phyloP scores from a whole-genome alignment of 2,888 invertebrate genomes.

The Buathra laborator region DNA sequence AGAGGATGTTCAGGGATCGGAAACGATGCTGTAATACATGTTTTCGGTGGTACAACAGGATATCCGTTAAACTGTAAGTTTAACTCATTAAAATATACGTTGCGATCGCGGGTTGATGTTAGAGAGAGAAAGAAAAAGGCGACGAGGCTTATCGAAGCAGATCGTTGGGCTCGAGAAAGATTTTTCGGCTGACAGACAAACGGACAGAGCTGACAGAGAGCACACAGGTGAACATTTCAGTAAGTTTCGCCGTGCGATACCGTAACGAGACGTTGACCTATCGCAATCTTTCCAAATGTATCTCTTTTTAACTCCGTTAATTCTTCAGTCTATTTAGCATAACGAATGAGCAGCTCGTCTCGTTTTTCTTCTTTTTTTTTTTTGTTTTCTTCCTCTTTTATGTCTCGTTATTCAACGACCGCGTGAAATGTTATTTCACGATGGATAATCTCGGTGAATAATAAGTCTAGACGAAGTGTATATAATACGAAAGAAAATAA shows the following conservation, averaged over 20 bases:
- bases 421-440: background rate
- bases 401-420: slow-evolving; percentile 3
- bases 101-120: background rate
- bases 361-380: background rate
- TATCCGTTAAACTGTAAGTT: slow-evolving; percentile 55
- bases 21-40: background rate
- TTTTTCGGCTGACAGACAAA: slow-evolving; percentile 2
- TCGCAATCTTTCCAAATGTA: slow-evolving; percentile 47
- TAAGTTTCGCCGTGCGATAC: slow-evolving; percentile 20
- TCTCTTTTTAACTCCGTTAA: slow-evolving; percentile 6
- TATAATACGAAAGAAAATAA: background rate
- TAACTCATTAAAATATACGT: slow-evolving; percentile 22
- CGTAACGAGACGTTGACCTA: slow-evolving; percentile 53
- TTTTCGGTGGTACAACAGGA: slow-evolving; percentile 30
- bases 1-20: background rate
- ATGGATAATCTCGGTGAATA: background rate
- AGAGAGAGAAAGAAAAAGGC: background rate
- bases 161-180: slow-evolving; percentile 10
- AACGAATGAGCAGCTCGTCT: slow-evolving; percentile 13
- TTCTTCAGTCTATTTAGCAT: slow-evolving; percentile 8
- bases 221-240: slow-evolving; percentile 14
- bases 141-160: slow-evolving; percentile 29
- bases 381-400: background rate
- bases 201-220: background rate
- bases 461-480: background rate